phyloP scores from a whole-genome alignment of 2,797 vertebrate genomes.

The Antennarius maculatus region DNA sequence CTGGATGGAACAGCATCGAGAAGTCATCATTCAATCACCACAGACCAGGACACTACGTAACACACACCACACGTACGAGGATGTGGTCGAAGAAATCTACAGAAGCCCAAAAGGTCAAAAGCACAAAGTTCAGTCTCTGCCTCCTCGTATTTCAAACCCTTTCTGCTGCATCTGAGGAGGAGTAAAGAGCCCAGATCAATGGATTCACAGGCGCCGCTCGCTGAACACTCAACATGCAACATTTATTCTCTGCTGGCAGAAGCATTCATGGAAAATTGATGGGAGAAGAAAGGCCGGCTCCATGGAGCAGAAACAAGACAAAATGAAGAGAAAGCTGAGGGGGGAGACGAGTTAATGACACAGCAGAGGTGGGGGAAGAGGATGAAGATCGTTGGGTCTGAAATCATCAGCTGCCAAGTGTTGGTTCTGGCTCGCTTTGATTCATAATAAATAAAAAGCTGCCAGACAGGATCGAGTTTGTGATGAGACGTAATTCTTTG shows the following conservation, averaged over 20 bases:
- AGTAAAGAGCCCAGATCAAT: slow-evolving; percentile 27
- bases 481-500: slow-evolving; percentile 3
- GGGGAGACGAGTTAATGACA: slow-evolving; percentile 55
- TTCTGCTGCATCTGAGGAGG: slow-evolving; percentile 23
- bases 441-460: slow-evolving; percentile 40
- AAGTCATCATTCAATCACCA: background rate
- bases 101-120: slow-evolving; percentile 22
- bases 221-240: slow-evolving; percentile 60
- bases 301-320: slow-evolving; percentile 39
- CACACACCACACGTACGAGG: slow-evolving; percentile 55
- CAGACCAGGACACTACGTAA: slow-evolving; percentile 40
- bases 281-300: slow-evolving; percentile 45
- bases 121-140: slow-evolving; percentile 25
- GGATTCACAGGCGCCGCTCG: slow-evolving; percentile 36
- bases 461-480: slow-evolving; percentile 13
- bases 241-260: slow-evolving; percentile 52
- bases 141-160: slow-evolving; percentile 22
- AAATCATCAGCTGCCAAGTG: slow-evolving; percentile 45
- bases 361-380: slow-evolving; percentile 36
- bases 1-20: no score
- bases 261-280: slow-evolving; percentile 62
- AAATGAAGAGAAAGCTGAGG: slow-evolving; percentile 51
- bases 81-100: slow-evolving; percentile 38
- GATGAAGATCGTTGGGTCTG: slow-evolving; percentile 22
- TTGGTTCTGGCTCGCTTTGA: slow-evolving; percentile 42